Percentiles rank a stretch among this genome's conserved stretches.
These are phyloP conservation scores for Heterochromis multidens DNA, from an alignment of 2,113 vertebrate species.

Conservation along the genomic window DNA sequence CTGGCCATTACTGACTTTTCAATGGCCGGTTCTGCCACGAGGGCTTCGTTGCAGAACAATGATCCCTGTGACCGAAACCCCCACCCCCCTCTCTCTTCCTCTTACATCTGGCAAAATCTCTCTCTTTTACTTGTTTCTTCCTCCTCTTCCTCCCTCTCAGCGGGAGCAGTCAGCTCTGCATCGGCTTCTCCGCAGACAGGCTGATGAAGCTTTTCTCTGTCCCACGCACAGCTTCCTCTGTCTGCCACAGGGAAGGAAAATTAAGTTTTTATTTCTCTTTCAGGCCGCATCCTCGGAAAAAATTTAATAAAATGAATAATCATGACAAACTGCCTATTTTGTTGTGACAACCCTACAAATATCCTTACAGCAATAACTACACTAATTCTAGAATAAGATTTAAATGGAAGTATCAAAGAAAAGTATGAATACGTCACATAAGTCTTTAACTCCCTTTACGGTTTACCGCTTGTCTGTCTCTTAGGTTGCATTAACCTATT, in stretches of 20 bases:
- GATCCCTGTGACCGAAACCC: slow-evolving; percentile 28
- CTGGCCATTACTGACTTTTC: slow-evolving; percentile 9
- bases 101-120: not conserved
- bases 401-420: not conserved
- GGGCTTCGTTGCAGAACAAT: slow-evolving; percentile 26
- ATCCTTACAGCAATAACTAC: not conserved
- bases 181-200: not conserved
- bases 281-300: not conserved
- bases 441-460: not conserved
- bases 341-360: not conserved
- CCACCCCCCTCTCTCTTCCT: not conserved
- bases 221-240: slow-evolving; percentile 5
- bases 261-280: not conserved
- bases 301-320: not conserved
- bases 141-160: slow-evolving; percentile 2
- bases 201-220: slow-evolving; percentile 2
- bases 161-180: not conserved
- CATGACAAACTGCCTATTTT: not conserved
- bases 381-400: not conserved
- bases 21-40: slow-evolving; percentile 11
- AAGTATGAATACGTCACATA: not conserved
- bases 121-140: not conserved
- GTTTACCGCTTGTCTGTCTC: not conserved
- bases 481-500: not conserved
- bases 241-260: not conserved